A percentile compares a stretch with the other conserved stretches of the same genome.
These are phyloP conservation scores for Oryzias melastigma DNA, from an alignment of 2,113 vertebrate genomes.

Conservation along the genomic window DNA sequence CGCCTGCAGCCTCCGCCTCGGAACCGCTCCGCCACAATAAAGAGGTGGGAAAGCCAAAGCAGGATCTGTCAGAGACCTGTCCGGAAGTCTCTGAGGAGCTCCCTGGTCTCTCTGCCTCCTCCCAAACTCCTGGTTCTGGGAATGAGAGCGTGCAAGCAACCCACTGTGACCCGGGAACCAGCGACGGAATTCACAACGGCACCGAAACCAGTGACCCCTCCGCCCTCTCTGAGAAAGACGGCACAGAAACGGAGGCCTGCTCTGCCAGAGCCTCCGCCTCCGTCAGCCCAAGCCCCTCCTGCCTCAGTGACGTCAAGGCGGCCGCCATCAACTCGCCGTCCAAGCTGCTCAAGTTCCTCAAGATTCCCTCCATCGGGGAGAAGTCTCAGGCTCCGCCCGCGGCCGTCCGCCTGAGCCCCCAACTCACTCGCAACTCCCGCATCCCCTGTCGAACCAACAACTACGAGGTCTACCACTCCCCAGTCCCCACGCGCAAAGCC, in stretches of 20 bases:
- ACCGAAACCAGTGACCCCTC: conserved; percentile 24
- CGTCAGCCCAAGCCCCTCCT: conserved; percentile 74
- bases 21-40: conserved; percentile 8
- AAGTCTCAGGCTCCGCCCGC: conserved; percentile 69
- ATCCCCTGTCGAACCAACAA: conserved; percentile 91
- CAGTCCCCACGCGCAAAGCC: conserved; percentile 77
- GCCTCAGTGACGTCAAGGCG: conserved; percentile 75
- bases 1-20: conserved; percentile 4
- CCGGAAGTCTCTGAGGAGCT: conserved; percentile 36
- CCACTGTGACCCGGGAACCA: conserved; percentile 56
- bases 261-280: conserved; percentile 76
- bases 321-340: conserved; percentile 83
- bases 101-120: conserved; percentile 56
- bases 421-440: conserved; percentile 86
- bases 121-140: conserved; percentile 58
- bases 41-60: conserved; percentile 20
- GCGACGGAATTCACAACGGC: conserved; percentile 47
- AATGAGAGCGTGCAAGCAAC: conserved; percentile 38
- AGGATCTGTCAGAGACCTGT: conserved; percentile 26
- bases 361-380: conserved; percentile 82
- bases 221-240: conserved; percentile 55
- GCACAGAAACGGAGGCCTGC: conserved; percentile 42
- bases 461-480: conserved; percentile 87
- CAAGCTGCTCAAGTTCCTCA: conserved; percentile 88
- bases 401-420: conserved; percentile 86